phyloP scores from a whole-genome alignment of 2,113 vertebrate genomes.

The Atherinomorus stipes region DNA sequence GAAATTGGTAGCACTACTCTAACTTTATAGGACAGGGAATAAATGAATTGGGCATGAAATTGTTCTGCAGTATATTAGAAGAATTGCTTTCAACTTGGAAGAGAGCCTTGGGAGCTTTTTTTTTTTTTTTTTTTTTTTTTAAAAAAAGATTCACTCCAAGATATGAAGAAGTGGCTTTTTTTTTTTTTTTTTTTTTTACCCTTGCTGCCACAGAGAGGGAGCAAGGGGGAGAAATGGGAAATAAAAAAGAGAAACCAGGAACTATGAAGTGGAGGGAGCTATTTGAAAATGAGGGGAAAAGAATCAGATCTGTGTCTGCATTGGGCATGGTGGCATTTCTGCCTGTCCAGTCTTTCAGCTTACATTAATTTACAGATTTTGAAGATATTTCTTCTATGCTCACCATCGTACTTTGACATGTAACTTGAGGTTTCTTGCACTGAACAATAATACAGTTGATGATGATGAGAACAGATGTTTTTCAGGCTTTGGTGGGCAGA shows the following conservation, averaged over 20 bases:
- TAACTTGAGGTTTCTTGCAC: no score
- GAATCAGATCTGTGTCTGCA: background rate
- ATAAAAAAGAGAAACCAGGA: slow-evolving; percentile 13
- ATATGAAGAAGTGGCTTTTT: slow-evolving; percentile 42
- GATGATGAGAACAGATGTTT: no score
- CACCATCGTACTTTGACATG: no score
- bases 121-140: slow-evolving; percentile 12
- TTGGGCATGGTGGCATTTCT: slow-evolving; percentile 13
- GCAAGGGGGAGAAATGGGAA: background rate
- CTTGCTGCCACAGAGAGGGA: slow-evolving; percentile 25
- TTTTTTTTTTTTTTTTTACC: slow-evolving; percentile 45
- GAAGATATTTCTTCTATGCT: no score
- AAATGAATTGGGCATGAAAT: slow-evolving; percentile 70
- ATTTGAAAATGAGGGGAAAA: slow-evolving; percentile 33
- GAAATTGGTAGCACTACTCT: slow-evolving; percentile 29
- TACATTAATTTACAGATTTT: no score
- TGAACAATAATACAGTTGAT: no score
- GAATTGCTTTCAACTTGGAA: slow-evolving; percentile 63
- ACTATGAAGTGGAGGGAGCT: slow-evolving; percentile 13
- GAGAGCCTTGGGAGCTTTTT: slow-evolving; percentile 40
- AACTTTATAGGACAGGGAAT: slow-evolving; percentile 52
- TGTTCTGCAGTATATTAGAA: slow-evolving; percentile 66
- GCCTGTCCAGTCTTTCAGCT: no score
- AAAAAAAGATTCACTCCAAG: slow-evolving; percentile 52
- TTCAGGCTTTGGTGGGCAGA: no score